A percentile compares a stretch with the other conserved stretches of the same genome.
Conservation (phyloP, 1,140 invertebrate genomes). For the Penaeus chinensis region DNA sequence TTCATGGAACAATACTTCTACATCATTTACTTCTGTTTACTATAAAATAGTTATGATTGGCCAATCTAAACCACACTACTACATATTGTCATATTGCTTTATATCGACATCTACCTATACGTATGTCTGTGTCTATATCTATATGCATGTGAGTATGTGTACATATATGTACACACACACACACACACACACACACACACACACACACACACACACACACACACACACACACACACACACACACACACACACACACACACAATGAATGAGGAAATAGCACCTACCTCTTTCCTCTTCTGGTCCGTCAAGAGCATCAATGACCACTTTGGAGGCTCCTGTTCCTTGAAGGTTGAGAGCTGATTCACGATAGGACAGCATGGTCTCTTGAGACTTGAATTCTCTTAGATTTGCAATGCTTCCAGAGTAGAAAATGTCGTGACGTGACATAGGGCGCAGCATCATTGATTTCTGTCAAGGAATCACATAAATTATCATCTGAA, state of each 20-base stretch:
- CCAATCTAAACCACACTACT: too few relatives aligned
- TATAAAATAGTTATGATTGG: too few relatives aligned
- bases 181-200: background rate
- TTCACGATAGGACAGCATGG: constrained; percentile 86
- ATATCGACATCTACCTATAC: too few relatives aligned
- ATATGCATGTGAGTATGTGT: constrained; percentile 3
- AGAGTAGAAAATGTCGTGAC: constrained; percentile 98
- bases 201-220: too few relatives aligned
- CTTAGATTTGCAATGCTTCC: constrained; percentile 92
- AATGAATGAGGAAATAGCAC: background rate
- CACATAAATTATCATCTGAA: background rate
- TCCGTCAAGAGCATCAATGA: constrained; percentile 55
- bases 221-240: background rate
- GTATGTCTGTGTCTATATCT: background rate
- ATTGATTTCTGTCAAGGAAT: constrained; percentile 64
- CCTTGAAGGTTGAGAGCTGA: constrained; percentile 80
- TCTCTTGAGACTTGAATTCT: constrained; percentile 92
- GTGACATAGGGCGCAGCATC: constrained; percentile 90
- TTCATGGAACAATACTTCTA: background rate
- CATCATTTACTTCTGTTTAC: too few relatives aligned
- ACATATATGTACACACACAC: constrained; percentile 19
- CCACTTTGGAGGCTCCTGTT: constrained; percentile 58
- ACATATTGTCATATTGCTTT: too few relatives aligned
- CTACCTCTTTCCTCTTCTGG: constrained; percentile 37
- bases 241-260: background rate